Base-by-base conservation (phyloP, 2,797 vertebrate species). In the Muraenolepis orangiensis region DNA sequence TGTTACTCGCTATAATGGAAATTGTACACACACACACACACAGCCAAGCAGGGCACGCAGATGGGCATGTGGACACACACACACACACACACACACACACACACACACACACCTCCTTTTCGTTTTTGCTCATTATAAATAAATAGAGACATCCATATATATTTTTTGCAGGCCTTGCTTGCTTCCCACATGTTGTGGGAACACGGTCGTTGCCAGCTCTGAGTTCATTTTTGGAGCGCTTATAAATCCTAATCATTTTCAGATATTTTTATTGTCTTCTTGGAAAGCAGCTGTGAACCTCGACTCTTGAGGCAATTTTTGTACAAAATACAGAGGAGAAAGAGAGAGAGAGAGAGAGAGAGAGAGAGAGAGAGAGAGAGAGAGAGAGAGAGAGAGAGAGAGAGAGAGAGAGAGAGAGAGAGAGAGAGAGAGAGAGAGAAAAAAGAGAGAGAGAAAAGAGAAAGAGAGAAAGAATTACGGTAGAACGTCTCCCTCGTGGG, bases 221-320 rank as follows among this genome's bases (percentile, higher is more conserved):
- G 69, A 71, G 23, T 79, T 78, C 75, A 76, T 71, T 72, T 77
- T 46, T 74, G 81, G 74, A 46, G 72, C n/a, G n/a, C 83, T 76
- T 64, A 80, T 26, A 66, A 30, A 66, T 66, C 64, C 16, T 66
- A 29, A 16, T 73, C 26, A 31, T 69, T 34, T 42, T 73, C 51
- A 38, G 20, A 14, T 16, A 18, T 2, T 38, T 66, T 57, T 72
- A 13, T 28, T 26, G 82, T 77, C 74, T 36, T 29, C 16, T 76
- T 74, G 69, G 75, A 85, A 86, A 81, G 79, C 82, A 82, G 81
- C 76, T 80, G 82, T 71, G 78, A 81, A 80, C 84, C 78, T 78
- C 74, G 67, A 86, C 81, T 78, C 76, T 67, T 80, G 74, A 84
- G 76, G 71, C 70, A 66, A 75, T 81, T 87, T 86, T 76, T 74